Evolutionary conservation across 2,113 vertebrate species (phyloP), one percentile per base, ranked within the genome.

Genomic region (Myrmophylax atrothorax): DNA sequence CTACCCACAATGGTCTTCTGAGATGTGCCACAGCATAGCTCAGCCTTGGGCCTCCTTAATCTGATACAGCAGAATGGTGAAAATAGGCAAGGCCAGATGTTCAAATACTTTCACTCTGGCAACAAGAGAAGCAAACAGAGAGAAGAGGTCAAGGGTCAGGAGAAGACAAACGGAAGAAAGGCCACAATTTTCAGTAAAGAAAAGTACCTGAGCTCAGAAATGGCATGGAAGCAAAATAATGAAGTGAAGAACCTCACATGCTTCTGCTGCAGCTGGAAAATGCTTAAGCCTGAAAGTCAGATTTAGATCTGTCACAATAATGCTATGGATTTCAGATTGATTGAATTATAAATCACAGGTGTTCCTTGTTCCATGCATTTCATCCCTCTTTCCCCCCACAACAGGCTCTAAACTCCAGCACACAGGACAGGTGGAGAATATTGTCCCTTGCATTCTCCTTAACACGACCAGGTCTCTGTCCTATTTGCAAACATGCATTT

Each of bases 81-180:
- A 89, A 92, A 94, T 56, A 82, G 97, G 97, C 96, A 97, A 96
- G 96, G 97, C 98, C 96, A 98, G 96, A 98, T 97, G 97, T 97
- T 97, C 95, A 96, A 93, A 95, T 68, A 76, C 87, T 89, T 97
- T 97, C 96, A 95, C 97, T 98, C 96, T 96, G 97, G 96, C 97
- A 98, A 97, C 92, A 75, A 90, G 95, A 94, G 92, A 96, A 89
- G 94, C 66, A 89, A 97, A 94, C 4, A 16, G 82, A 97, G 46
- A 31, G 81, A 77, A 87, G 87, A 96, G 97, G 97, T 98, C 97
- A 97, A 94, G 97, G 97, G 97, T 96, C 92, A 90, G 37, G 53
- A 95, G 92, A 94, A 91, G 85, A 83, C 72, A 78, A 93, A 62
- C 0, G 18, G 81, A 79, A 96, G 88, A 96, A 95, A 94, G 64